Percentiles rank a stretch among this genome's conserved stretches.
phyloP scores from a whole-genome alignment of 2,888 invertebrate genomes.

The Tipula helvola region DNA sequence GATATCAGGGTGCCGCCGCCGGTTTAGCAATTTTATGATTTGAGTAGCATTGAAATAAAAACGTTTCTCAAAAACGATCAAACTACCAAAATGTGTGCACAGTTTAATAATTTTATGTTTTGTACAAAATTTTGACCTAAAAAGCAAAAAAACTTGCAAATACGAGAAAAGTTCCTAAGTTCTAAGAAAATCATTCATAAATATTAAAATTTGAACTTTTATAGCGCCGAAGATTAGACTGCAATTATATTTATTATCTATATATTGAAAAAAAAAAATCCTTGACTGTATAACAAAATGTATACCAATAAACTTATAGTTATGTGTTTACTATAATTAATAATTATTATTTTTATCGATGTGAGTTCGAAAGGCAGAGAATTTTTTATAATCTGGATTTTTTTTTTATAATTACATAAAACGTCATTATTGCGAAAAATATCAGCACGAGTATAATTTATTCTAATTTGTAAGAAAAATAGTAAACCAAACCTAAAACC shows the following conservation, averaged over 20 bases:
- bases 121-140: background rate
- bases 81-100: background rate
- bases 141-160: background rate
- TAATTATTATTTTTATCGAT: background rate
- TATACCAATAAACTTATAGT: background rate
- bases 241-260: background rate
- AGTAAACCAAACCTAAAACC: too few species aligned
- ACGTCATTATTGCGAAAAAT: background rate
- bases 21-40: background rate
- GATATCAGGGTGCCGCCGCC: background rate
- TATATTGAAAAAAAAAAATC: background rate
- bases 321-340: background rate
- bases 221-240: background rate
- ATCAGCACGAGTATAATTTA: background rate
- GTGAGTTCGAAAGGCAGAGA: background rate
- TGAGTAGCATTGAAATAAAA: background rate
- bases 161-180: background rate
- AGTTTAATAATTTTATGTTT: background rate
- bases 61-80: background rate
- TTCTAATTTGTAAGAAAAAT: too few species aligned
- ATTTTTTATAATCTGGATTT: background rate
- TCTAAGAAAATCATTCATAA: background rate
- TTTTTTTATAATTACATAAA: background rate
- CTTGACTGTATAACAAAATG: background rate
- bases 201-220: too few species aligned